Percentiles rank a stretch among this genome's conserved stretches.
These are phyloP conservation scores for Petromus typicus DNA, from an alignment of 2,113 vertebrate genomes.

Conservation along the genomic window DNA sequence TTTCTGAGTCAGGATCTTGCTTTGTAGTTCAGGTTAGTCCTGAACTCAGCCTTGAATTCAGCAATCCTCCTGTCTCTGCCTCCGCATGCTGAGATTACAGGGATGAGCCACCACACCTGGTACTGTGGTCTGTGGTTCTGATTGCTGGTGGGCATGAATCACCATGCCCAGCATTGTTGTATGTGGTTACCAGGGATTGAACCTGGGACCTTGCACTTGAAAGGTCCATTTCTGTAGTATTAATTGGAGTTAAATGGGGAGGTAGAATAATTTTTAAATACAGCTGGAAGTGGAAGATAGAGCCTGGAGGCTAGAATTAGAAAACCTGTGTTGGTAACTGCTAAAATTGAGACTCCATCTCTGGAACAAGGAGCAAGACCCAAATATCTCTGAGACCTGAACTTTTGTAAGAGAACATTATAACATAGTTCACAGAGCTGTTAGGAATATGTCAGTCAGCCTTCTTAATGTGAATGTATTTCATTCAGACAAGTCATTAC, in stretches of 20 bases:
- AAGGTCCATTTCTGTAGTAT: neutral
- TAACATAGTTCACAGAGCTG: neutral
- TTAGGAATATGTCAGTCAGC: neutral
- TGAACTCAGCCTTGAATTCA: too few species aligned
- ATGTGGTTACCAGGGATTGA: too few species aligned
- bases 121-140: too few species aligned
- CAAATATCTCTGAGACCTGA: neutral
- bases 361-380: neutral
- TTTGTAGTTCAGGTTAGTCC: too few species aligned
- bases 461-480: neutral
- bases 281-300: neutral
- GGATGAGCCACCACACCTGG: too few species aligned
- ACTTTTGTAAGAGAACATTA: neutral
- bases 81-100: too few species aligned
- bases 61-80: too few species aligned
- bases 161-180: too few species aligned
- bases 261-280: neutral
- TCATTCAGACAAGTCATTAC: neutral
- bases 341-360: neutral
- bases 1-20: too few species aligned
- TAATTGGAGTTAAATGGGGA: neutral
- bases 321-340: neutral
- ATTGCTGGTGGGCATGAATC: too few species aligned
- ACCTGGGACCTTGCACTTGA: too few species aligned
- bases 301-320: neutral